Conservation (phyloP, 2,888 invertebrate species). For the Sarcophaga subvicina region DNA sequence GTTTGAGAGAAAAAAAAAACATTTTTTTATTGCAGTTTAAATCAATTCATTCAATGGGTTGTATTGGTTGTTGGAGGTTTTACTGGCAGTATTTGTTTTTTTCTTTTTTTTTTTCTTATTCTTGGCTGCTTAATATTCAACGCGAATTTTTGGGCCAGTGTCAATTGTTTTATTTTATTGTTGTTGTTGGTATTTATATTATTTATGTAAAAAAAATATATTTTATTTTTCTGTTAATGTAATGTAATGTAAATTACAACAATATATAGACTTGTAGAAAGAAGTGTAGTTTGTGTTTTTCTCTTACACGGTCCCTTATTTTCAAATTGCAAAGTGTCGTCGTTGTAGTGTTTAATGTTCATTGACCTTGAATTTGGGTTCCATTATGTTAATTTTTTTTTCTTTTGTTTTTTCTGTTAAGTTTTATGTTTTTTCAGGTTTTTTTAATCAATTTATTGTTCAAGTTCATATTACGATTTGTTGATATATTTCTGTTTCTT, state of each 20-base stretch:
- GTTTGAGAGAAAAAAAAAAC: not conserved
- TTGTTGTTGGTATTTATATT: conserved; percentile 1
- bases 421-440: not conserved
- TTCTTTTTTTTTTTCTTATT: not conserved
- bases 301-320: conserved; percentile 20
- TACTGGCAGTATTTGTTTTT: not conserved
- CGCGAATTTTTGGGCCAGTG: conserved; percentile 63
- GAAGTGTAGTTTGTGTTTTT: not conserved
- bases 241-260: conserved; percentile 10
- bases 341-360: conserved; percentile 32
- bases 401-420: conserved; percentile 8
- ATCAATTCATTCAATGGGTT: not conserved
- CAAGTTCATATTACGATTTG: not conserved
- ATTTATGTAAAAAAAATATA: not conserved
- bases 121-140: conserved; percentile 37
- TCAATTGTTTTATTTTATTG: conserved; percentile 44
- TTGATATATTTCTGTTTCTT: not conserved
- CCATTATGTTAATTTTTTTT: conserved; percentile 30
- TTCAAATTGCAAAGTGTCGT: not conserved
- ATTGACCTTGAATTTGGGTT: conserved; percentile 61
- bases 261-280: not conserved
- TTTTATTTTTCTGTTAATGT: conserved; percentile 13
- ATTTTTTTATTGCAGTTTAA: conserved; percentile 37
- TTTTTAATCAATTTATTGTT: conserved; percentile 21
- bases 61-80: conserved; percentile 10